Evolutionary conservation across 2,888 invertebrate genomes (phyloP).

Genomic region (Trachelus stipa): DNA sequence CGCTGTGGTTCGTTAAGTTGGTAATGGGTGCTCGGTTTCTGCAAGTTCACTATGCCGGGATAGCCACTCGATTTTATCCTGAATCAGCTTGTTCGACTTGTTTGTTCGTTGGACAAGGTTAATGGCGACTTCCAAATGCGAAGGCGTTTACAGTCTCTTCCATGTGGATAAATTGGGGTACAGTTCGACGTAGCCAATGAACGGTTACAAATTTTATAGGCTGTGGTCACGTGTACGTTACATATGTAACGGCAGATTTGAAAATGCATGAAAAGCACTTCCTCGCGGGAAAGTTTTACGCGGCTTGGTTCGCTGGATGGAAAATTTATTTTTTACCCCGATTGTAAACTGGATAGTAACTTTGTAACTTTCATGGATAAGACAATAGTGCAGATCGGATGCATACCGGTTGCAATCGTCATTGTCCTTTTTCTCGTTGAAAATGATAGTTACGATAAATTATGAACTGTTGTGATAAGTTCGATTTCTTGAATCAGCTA

Average conservation of each 20-base stretch:
- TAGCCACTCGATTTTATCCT: background rate
- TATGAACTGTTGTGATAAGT: background rate
- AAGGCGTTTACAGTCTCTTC: background rate
- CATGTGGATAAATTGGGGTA: background rate
- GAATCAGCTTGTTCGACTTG: background rate
- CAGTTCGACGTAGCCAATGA: background rate
- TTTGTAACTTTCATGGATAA: background rate
- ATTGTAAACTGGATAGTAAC: background rate
- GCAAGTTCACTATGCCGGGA: background rate
- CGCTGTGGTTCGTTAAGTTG: background rate
- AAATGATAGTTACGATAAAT: background rate
- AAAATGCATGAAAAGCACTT: background rate
- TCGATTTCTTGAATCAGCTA: background rate
- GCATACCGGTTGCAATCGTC: background rate
- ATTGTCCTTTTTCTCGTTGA: background rate
- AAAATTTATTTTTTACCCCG: conserved; percentile 31
- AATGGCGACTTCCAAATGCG: background rate
- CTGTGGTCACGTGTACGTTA: background rate
- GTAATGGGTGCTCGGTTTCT: background rate
- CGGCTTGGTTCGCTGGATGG: conserved; percentile 19
- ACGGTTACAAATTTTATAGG: background rate
- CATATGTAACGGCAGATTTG: background rate
- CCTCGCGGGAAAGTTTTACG: background rate
- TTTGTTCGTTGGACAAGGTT: background rate
- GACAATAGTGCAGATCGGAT: background rate